Percentiles rank a stretch among this genome's conserved stretches.
phyloP scores from a whole-genome alignment of 2,888 invertebrate species.

The Emmelina monodactyla region DNA sequence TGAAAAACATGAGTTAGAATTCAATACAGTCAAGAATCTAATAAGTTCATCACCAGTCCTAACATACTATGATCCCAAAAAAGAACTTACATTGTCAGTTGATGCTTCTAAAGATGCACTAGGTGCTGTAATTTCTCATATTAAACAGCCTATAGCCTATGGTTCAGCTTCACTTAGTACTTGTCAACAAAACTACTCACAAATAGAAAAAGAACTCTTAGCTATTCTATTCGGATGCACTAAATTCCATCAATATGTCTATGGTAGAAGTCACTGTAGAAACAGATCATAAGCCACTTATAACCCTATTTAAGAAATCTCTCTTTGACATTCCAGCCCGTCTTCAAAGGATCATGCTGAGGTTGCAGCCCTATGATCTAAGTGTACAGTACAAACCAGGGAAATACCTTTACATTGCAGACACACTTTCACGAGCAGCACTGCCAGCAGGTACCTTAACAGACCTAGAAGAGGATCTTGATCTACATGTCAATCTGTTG shows the following conservation, averaged over 20 bases:
- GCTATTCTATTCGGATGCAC: conserved; percentile 9
- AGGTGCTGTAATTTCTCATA: not conserved
- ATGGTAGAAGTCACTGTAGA: conserved; percentile 4
- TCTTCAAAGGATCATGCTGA: conserved; percentile 1
- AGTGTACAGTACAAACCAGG: conserved; percentile 9
- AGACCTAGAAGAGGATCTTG: conserved; percentile 5
- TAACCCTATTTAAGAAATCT: not conserved
- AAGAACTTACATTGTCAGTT: not conserved
- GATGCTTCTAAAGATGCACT: not conserved
- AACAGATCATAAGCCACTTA: not conserved
- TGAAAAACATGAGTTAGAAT: conserved; percentile 15
- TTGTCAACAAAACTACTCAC: conserved; percentile 6
- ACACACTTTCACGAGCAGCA: conserved; percentile 7
- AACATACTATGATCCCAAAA: conserved; percentile 12
- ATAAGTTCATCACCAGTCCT: conserved; percentile 15
- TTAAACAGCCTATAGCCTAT: conserved; percentile 4
- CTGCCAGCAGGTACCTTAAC: conserved; percentile 1
- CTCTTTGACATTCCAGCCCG: not conserved
- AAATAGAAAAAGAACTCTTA: conserved; percentile 9
- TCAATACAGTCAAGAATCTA: conserved; percentile 10
- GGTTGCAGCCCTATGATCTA: conserved; percentile 7
- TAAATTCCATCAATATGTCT: conserved; percentile 10
- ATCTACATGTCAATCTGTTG: conserved; percentile 3
- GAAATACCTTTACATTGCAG: conserved; percentile 6
- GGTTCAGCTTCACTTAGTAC: conserved; percentile 3